Conservation (phyloP, 2,113 vertebrate species). For the Phycodurus eques region DNA sequence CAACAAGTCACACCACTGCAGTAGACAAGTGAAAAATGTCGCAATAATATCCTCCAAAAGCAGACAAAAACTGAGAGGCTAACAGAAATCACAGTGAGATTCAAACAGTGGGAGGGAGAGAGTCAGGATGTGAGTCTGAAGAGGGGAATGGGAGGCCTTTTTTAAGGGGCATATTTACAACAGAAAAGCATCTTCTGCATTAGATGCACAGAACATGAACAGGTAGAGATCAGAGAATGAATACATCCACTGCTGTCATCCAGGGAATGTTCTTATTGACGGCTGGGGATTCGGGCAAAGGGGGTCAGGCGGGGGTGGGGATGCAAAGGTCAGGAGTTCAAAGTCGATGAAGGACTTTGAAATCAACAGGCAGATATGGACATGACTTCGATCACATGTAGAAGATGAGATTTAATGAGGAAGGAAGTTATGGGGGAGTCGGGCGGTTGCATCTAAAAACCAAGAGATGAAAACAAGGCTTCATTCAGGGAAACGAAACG, state of each 20-base stretch:
- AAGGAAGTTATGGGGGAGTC: background rate
- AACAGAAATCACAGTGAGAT: constrained; percentile 63
- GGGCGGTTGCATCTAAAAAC: background rate
- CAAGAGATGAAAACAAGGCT: background rate
- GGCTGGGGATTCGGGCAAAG: background rate
- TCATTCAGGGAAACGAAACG: background rate
- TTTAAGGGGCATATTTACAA: constrained; percentile 66
- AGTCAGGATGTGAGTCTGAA: background rate
- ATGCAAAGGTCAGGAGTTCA: background rate
- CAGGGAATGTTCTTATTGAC: constrained; percentile 12
- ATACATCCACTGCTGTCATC: constrained; percentile 54
- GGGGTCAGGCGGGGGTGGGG: constrained; percentile 6
- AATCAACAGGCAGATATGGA: constrained; percentile 16
- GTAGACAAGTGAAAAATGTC: constrained; percentile 66
- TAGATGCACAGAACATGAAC: constrained; percentile 68
- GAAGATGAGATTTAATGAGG: background rate
- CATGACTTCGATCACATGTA: background rate
- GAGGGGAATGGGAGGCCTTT: constrained; percentile 1
- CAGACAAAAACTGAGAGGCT: constrained; percentile 52
- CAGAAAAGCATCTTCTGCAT: constrained; percentile 69
- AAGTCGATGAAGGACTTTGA: constrained; percentile 6
- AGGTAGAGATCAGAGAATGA: constrained; percentile 28
- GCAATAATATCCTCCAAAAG: constrained; percentile 56
- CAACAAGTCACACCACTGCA: constrained; percentile 69
- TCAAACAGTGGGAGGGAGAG: constrained; percentile 40